phyloP scores from a whole-genome alignment of 2,888 invertebrate species.

The Acronicta alni region DNA sequence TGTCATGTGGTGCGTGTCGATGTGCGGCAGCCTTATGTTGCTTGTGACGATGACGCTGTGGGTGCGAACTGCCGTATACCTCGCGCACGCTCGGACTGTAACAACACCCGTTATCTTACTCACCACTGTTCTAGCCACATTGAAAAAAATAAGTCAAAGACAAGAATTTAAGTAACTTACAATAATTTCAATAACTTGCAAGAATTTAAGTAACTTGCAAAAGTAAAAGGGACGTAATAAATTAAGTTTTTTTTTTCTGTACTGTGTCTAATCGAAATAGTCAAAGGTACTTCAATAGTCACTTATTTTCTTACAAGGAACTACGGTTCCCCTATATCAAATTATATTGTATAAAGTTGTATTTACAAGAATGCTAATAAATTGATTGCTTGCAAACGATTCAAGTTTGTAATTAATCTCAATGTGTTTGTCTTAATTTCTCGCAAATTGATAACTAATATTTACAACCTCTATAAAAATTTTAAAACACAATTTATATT shows the following conservation, averaged over 20 bases:
- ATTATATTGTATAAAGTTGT: not conserved
- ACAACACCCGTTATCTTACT: constrained; percentile 35
- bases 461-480: constrained; percentile 17
- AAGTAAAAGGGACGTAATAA: too few species aligned
- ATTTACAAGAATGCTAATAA: not conserved
- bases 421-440: not conserved
- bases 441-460: not conserved
- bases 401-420: not conserved
- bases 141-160: not conserved
- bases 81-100: constrained; percentile 81
- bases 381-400: not conserved
- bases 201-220: constrained; percentile 36
- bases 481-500: not conserved
- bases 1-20: constrained; percentile 56
- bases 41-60: constrained; percentile 76
- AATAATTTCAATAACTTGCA: constrained; percentile 14
- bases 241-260: too few species aligned
- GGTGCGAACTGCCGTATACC: constrained; percentile 82
- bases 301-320: not conserved
- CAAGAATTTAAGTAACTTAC: not conserved
- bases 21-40: constrained; percentile 43
- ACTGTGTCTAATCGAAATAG: too few species aligned
- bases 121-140: not conserved
- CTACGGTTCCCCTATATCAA: too few species aligned
- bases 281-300: not conserved